These are phyloP conservation scores for Aurelia aurita DNA, from an alignment of 30 jellyfish, hydroid and myxozoan genomes.

Conservation along the genomic window DNA sequence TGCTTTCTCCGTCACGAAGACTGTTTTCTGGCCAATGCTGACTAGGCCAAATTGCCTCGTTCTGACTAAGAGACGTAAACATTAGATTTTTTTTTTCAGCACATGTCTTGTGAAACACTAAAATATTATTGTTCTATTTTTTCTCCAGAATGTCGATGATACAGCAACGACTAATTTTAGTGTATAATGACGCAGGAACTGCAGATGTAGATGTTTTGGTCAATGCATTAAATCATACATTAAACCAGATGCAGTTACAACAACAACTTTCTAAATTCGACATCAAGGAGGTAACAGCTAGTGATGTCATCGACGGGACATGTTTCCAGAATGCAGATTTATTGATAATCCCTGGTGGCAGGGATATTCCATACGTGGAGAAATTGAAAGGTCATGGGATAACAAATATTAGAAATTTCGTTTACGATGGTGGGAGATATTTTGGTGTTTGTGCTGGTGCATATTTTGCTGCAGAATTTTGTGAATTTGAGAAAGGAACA, in stretches of 20 bases:
- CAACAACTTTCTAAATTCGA: background rate
- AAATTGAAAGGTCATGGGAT: slow-evolving; percentile 59
- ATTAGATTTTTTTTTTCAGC: too few relatives aligned
- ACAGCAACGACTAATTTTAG: too few relatives aligned
- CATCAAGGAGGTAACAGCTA: slow-evolving; percentile 23
- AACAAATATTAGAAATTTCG: slow-evolving; percentile 31
- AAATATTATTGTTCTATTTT: too few relatives aligned
- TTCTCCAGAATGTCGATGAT: too few relatives aligned
- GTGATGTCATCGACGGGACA: slow-evolving; percentile 2
- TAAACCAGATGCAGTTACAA: background rate
- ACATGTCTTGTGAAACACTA: too few relatives aligned
- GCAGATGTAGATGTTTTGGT: slow-evolving; percentile 21
- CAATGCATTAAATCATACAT: slow-evolving; percentile 29
- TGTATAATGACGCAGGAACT: too few relatives aligned
- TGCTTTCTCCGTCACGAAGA: too few relatives aligned
- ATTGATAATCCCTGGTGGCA: slow-evolving; percentile 88
- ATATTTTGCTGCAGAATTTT: slow-evolving; percentile 71
- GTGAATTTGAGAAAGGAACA: slow-evolving; percentile 79
- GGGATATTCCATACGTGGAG: slow-evolving; percentile 82
- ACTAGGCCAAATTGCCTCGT: too few relatives aligned
- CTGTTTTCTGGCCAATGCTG: too few relatives aligned
- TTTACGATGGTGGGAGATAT: slow-evolving; percentile 80
- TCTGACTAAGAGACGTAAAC: too few relatives aligned
- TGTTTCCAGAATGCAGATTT: slow-evolving; percentile 47
- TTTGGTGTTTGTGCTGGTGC: slow-evolving; percentile 98